These are phyloP conservation scores for Caenorhabditis zanzibari DNA, from an alignment of 2,888 invertebrate genomes.

Conservation along the genomic window DNA sequence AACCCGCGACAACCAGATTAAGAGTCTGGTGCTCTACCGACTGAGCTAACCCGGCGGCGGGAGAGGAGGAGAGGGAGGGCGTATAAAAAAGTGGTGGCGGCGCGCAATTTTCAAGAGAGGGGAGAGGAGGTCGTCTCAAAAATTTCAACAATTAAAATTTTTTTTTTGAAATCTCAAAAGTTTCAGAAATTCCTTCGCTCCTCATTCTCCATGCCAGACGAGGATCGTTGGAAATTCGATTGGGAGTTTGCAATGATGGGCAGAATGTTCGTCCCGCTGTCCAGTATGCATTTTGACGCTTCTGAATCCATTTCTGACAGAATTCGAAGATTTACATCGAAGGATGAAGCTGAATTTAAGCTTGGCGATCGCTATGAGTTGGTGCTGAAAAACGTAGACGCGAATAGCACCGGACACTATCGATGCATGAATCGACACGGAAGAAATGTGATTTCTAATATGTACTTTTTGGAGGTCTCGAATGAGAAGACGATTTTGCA, in stretches of 20 bases:
- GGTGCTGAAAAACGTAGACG: conserved; percentile 60
- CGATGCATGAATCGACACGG: conserved; percentile 66
- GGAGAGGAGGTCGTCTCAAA: no score
- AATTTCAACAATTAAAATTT: no score
- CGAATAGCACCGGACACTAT: conserved; percentile 68
- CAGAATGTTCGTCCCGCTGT: conserved; percentile 54
- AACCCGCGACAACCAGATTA: conserved; percentile 83
- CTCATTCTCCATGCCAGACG: conserved; percentile 51
- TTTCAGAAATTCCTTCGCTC: conserved; percentile 56
- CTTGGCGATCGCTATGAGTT: conserved; percentile 71
- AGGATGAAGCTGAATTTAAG: conserved; percentile 60
- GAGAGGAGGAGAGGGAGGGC: not conserved
- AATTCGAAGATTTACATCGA: conserved; percentile 64
- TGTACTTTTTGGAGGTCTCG: conserved; percentile 64
- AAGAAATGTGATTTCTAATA: conserved; percentile 55
- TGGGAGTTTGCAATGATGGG: conserved; percentile 70
- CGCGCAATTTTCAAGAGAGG: not conserved
- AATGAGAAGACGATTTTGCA: conserved; percentile 41
- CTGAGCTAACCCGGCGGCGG: conserved; percentile 81
- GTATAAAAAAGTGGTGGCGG: not conserved
- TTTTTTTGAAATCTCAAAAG: no score
- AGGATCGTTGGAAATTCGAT: conserved; percentile 68
- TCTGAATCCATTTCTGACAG: conserved; percentile 62
- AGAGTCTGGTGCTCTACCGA: conserved; percentile 83
- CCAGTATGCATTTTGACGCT: conserved; percentile 67